Conservation (phyloP, 2,797 vertebrate genomes). For the Sparus aurata region DNA sequence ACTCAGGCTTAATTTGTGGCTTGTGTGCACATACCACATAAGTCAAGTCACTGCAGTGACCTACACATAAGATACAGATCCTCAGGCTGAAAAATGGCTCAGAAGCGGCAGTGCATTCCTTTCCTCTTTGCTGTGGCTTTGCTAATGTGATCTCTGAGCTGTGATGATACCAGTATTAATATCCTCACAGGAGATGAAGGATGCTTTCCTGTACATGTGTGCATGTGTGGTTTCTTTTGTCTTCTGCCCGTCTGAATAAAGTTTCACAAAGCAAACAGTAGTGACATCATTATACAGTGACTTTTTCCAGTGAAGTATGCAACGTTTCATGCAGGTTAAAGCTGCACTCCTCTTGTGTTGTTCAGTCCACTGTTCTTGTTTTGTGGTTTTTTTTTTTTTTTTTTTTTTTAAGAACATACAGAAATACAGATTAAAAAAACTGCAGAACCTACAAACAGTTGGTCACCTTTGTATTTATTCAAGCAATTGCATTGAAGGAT, state of each 20-base stretch:
- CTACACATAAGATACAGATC: slow-evolving; percentile 58
- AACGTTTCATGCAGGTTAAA: not conserved
- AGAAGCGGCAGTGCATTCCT: slow-evolving; percentile 63
- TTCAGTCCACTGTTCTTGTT: not conserved
- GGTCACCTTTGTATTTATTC: not conserved
- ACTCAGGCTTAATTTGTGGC: slow-evolving; percentile 63
- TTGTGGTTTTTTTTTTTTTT: not conserved
- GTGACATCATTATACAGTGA: slow-evolving; percentile 3
- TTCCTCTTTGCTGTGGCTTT: slow-evolving; percentile 64
- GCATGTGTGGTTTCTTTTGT: slow-evolving; percentile 29
- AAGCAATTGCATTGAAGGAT: not conserved
- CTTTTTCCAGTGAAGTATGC: not conserved
- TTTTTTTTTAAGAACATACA: not conserved
- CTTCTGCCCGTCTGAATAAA: not conserved
- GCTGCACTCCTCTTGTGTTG: not conserved
- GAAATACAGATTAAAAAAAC: not conserved
- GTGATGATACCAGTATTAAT: slow-evolving; percentile 53
- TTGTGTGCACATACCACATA: slow-evolving; percentile 77
- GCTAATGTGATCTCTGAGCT: slow-evolving; percentile 54
- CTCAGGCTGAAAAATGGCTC: slow-evolving; percentile 67
- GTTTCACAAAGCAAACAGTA: not conserved
- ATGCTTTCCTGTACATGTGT: slow-evolving; percentile 20
- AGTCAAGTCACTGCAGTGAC: slow-evolving; percentile 67
- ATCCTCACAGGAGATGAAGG: slow-evolving; percentile 22
- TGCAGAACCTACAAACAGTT: not conserved